Base-by-base conservation (phyloP, 1,140 invertebrate species). In the Hermetia illucens region DNA sequence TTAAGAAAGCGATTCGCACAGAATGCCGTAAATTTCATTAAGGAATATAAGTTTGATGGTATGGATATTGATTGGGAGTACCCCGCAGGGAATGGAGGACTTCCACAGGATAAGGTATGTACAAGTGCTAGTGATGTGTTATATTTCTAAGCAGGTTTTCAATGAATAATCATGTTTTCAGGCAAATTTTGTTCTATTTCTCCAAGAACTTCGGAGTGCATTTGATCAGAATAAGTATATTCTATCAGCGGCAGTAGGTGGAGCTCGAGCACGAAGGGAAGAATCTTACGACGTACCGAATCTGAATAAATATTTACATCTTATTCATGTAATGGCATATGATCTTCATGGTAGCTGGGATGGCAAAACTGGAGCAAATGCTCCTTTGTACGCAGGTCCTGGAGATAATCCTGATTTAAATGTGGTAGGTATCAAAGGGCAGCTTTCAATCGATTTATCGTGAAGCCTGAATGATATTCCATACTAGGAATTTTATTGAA, bases 11-110 rank as follows among this genome's bases (percentile, higher is more conserved):
- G 35, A 34, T 71, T 77, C 21, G 59, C 64, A 2, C 41, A 65
- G 2, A 64, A 61, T 36, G 59, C 66, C 0, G 50, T 77, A 1
- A 37, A 49, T 1, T 75, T 72, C 34, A 46, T 74, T 0, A 50
- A 53, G 24, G 56, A 62, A 24, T 60, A 74, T 37, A 50, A 58
- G 4, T 80, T 80, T 41, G 73, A 80, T 49, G 77, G 77, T 1
- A 61, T 79, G 5, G 77, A 80, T 48, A 30, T 79, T 16, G 75
- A 78, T 47, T 78, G 75, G 75, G 74, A 78, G 47, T 77, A 76
- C 44, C 74, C 72, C 2, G 48, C 32, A 3, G 46, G 50, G 32
- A 53, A 71, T 39, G 72, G 70, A 13, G 72, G 71, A 3, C 48
- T 46, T 12, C 18, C 52, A 0, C 49, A 40, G 2, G 72, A 74